phyloP scores from a whole-genome alignment of 1,140 invertebrate genomes.

The Potamilus streckersoni region DNA sequence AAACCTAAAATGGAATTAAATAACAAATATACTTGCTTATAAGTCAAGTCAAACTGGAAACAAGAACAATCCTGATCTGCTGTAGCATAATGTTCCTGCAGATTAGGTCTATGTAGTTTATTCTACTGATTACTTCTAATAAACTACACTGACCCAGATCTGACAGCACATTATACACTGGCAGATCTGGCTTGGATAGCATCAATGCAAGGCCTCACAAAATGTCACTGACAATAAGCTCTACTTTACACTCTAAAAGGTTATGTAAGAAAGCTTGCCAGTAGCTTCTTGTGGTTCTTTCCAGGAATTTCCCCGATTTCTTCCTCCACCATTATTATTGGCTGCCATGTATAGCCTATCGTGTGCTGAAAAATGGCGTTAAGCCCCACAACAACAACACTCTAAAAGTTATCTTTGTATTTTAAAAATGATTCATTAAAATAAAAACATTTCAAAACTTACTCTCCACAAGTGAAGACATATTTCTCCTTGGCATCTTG shows the following conservation, averaged over 20 bases:
- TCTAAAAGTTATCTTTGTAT: background rate
- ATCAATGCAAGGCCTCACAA: background rate
- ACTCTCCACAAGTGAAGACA: conserved; percentile 50
- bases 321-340: no score
- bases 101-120: no score
- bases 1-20: no score
- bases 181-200: background rate
- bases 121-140: no score
- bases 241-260: background rate
- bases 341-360: background rate
- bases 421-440: background rate
- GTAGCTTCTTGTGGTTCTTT: no score
- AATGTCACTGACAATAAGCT: background rate
- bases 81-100: no score
- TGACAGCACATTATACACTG: no score
- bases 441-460: conserved; percentile 2
- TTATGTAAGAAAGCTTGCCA: background rate
- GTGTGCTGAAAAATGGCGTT: background rate
- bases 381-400: background rate
- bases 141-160: no score
- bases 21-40: no score
- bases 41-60: no score
- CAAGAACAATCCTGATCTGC: no score
- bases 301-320: no score
- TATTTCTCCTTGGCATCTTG: conserved; percentile 33